Evolutionary conservation across 2,113 vertebrate species (phyloP).

Genomic region (Chloebia gouldiae): DNA sequence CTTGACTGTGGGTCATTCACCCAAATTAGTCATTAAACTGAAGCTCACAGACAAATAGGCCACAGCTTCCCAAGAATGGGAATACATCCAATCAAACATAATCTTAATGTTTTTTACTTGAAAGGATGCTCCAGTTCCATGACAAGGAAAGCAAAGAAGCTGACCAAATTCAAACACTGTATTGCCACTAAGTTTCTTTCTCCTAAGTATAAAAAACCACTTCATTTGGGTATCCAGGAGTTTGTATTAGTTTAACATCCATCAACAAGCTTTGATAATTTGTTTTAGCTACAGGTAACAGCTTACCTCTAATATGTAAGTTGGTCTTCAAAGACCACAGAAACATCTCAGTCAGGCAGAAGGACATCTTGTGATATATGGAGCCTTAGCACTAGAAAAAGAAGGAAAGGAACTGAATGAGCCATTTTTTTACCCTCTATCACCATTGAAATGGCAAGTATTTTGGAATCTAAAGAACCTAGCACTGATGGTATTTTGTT

Average conservation of each 20-base stretch:
- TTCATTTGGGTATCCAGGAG: background rate
- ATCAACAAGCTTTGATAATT: background rate
- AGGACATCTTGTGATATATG: conserved; percentile 86
- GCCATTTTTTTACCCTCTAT: conserved; percentile 44
- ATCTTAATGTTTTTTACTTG: background rate
- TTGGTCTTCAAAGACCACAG: conserved; percentile 93
- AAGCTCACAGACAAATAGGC: background rate
- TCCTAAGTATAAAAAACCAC: background rate
- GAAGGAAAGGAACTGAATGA: conserved; percentile 45
- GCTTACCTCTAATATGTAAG: conserved; percentile 82
- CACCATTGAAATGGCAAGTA: conserved; percentile 14
- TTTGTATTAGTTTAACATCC: background rate
- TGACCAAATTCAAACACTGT: background rate
- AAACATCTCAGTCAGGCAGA: conserved; percentile 92
- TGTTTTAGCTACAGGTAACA: background rate
- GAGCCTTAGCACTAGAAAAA: conserved; percentile 71
- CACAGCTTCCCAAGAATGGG: background rate
- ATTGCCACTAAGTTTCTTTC: background rate
- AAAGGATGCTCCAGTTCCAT: background rate
- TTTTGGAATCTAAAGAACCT: conserved; percentile 2
- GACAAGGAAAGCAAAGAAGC: background rate
- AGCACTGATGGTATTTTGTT: background rate
- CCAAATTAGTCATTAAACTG: background rate
- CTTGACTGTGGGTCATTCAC: background rate
- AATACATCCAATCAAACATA: background rate